Evolutionary conservation across 2,113 vertebrate species (phyloP).

Genomic region (Microtus pennsylvanicus): DNA sequence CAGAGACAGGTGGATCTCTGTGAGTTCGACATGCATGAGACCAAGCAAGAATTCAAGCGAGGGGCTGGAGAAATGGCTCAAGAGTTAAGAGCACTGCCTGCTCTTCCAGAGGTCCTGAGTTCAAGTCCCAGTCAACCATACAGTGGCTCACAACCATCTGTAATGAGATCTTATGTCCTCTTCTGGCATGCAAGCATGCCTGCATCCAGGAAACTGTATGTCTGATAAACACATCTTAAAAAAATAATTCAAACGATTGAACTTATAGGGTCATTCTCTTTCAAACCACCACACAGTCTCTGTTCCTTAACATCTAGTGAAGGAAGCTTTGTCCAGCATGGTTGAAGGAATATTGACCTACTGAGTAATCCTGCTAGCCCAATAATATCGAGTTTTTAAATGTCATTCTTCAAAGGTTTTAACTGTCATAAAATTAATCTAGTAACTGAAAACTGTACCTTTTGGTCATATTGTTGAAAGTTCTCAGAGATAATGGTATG

Average conservation of each 20-base stretch:
- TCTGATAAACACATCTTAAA: too few species aligned
- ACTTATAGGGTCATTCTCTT: background rate
- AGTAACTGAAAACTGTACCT: background rate
- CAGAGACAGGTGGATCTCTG: too few species aligned
- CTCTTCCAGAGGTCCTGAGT: too few species aligned
- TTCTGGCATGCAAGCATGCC: too few species aligned
- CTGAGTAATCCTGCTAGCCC: background rate
- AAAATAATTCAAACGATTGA: background rate
- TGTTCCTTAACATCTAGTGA: background rate
- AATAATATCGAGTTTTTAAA: background rate
- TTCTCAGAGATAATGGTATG: background rate
- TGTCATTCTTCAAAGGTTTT: background rate
- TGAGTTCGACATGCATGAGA: too few species aligned
- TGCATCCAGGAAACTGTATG: too few species aligned
- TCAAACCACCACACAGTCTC: background rate
- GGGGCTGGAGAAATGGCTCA: too few species aligned
- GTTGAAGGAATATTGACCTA: background rate
- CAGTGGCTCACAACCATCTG: too few species aligned
- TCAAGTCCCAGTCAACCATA: too few species aligned
- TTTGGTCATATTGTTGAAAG: background rate
- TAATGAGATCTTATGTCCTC: too few species aligned
- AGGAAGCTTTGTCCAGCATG: background rate
- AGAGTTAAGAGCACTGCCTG: too few species aligned
- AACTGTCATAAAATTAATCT: background rate
- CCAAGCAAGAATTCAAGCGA: too few species aligned